phyloP scores from a whole-genome alignment of 1,140 invertebrate species.

The Glossosoma conforme region DNA sequence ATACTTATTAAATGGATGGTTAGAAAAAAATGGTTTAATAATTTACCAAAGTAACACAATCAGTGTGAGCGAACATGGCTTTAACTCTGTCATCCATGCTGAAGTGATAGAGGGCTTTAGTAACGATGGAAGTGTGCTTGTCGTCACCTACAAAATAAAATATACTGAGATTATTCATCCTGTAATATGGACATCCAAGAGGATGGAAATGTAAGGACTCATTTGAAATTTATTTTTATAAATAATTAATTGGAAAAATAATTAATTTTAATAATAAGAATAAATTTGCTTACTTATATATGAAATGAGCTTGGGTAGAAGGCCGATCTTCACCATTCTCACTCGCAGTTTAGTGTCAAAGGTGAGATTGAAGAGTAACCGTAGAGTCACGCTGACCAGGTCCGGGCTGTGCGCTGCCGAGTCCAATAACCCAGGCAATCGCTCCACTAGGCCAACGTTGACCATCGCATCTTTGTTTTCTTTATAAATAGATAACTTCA shows the following conservation, averaged over 20 bases:
- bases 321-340: conserved; percentile 85
- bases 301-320: conserved; percentile 85
- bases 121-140: conserved; percentile 75
- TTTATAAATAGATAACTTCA: conserved; percentile 89
- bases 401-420: conserved; percentile 62
- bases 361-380: conserved; percentile 93
- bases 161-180: conserved; percentile 6
- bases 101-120: conserved; percentile 90
- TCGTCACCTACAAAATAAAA: conserved; percentile 67
- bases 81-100: conserved; percentile 95
- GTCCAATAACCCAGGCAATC: conserved; percentile 67
- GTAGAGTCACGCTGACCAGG: conserved; percentile 81
- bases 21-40: conserved; percentile 20
- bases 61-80: conserved; percentile 91
- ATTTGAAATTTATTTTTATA: not conserved
- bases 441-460: conserved; percentile 67
- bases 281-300: conserved; percentile 65
- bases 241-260: conserved; percentile 2
- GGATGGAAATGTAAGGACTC: too few species aligned
- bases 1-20: conserved; percentile 21
- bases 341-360: conserved; percentile 85
- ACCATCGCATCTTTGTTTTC: conserved; percentile 94
- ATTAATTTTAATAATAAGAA: conserved; percentile 7
- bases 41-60: conserved; percentile 81
- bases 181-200: too few species aligned